Base-by-base conservation (phyloP, 2,888 invertebrate species). In the Muschampia plurimacula region DNA sequence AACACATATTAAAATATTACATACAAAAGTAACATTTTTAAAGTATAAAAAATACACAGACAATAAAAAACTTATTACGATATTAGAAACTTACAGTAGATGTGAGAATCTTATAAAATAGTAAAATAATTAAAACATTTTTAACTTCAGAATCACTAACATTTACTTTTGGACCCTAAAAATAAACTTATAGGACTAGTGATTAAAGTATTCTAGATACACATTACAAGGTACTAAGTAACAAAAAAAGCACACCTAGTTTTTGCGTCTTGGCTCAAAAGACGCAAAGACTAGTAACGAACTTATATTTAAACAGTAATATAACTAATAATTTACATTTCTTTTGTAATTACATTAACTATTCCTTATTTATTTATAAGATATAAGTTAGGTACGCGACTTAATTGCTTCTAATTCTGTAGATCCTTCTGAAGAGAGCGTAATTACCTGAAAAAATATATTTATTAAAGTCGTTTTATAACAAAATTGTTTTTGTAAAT, bases 181-280 rank as follows among this genome's bases (percentile, higher is more conserved):
- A 72, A 49, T 71, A 65, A 71, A 71, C 39, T 59, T 60, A 66
- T 13, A 39, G 2, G 10, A 52, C 60, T 66, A 71, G 22, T 55
- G 15, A 63, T 52, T 55, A 62, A 36, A 46, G 10, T 64, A 36
- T 46, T 64, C 15, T 60, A 60, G 59, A 32, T 32, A 32, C 12
- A n/a, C 5, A 52, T n/a, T 10, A 15, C 2, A 10, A 55, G 2
- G 5, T 55, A 22, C 8, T n/a, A 28, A 41, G 6, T 63, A 63
- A 15, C 5, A 55, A 22, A 67, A 57, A 59, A 59, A n/a, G 67
- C 15, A 67, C 32, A 64, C 67, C 78, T 86, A 89, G 89, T 86
- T 89, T 85, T 88, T 89, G 86, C 88, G 89, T 87, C 89, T 81
- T 77, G 92, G 92, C 92, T 92, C 92, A 91, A 81, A 78, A 86